These are phyloP conservation scores for Falco peregrinus DNA, from an alignment of 2,797 vertebrate species.

Conservation along the genomic window DNA sequence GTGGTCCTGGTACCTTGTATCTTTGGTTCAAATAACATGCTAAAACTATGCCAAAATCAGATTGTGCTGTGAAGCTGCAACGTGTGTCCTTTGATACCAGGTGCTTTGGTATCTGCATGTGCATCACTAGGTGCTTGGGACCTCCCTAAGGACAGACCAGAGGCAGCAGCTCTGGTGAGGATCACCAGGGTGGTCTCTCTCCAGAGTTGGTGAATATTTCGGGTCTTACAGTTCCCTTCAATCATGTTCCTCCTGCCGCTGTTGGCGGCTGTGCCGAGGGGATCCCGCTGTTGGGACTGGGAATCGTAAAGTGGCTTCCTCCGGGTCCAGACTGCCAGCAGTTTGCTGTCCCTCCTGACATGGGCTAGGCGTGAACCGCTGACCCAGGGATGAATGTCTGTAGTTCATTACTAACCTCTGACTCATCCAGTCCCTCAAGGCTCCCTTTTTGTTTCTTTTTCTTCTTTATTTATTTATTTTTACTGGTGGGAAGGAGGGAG, in stretches of 20 bases:
- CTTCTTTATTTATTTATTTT: constrained; percentile 45
- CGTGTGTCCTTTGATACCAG: rapidly evolving
- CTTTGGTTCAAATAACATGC: background rate
- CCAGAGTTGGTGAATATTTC: background rate
- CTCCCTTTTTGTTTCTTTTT: constrained; percentile 41
- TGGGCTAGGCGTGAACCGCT: background rate
- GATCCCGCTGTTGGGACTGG: background rate
- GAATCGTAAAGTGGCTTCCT: background rate
- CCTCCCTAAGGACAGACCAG: rapidly evolving
- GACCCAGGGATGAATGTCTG: constrained; percentile 41
- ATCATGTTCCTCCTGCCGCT: rapidly evolving
- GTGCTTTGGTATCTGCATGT: background rate
- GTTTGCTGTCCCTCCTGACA: background rate
- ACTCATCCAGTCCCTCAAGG: constrained; percentile 40
- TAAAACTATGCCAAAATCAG: background rate
- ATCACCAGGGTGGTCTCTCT: background rate
- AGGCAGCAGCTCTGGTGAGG: background rate
- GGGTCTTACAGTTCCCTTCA: background rate
- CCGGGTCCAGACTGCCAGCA: background rate
- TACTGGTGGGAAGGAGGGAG: background rate
- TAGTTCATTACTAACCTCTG: constrained; percentile 54
- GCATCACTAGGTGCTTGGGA: background rate
- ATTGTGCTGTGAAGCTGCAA: rapidly evolving
- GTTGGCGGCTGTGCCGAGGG: rapidly evolving
- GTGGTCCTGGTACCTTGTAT: background rate